Evolutionary conservation across 2,113 vertebrate genomes (phyloP), one percentile per base, ranked within the genome.

Genomic region (Carassius carassius): DNA sequence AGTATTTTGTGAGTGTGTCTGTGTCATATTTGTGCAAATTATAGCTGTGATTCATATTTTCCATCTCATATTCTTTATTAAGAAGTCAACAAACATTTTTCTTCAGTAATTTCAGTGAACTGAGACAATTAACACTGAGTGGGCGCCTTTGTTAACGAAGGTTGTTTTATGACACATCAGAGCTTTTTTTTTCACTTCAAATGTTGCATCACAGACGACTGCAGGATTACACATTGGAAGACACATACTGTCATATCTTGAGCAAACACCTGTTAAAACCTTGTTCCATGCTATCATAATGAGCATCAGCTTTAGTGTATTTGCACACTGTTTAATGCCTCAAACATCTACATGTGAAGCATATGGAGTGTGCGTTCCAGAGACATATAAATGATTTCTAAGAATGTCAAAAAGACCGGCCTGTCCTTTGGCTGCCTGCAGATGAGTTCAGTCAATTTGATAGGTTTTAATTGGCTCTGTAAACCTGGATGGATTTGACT

Each of bases 261-360:
- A 78, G 60, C 62, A 84, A 84, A 84, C 83, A 78, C 29, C 47
- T 84, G 54, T 32, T 72, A 63, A 83, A 83, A 54, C 85, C 62
- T 63, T 79, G 69, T 79, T 78, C 70, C 16, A 44, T 21, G 8
- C 19, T 81, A 73, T 73, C 47, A 81, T 81, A 72, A 86, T 76
- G 60, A 65, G 12, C 78, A 41, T 84, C 35, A 25, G 23, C 77
- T 47, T 75, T 58, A 25, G 47, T 87, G 29, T 80, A 44, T 87
- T 83, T 56, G 49, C 58, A 32, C 12, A 51, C 74, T 25, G 75
- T 67, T 67, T 81, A 81, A 70, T 60, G 23, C 72, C 23, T 63
- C 35, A 72, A 63, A 74, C 41, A 65, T 84, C 58, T 69, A 79
- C 60, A 58, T 35, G 10, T 17, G 9, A 23, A 69, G 29, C 23